phyloP scores from a whole-genome alignment of 2,888 invertebrate genomes.

The Coelopa pilipes region DNA sequence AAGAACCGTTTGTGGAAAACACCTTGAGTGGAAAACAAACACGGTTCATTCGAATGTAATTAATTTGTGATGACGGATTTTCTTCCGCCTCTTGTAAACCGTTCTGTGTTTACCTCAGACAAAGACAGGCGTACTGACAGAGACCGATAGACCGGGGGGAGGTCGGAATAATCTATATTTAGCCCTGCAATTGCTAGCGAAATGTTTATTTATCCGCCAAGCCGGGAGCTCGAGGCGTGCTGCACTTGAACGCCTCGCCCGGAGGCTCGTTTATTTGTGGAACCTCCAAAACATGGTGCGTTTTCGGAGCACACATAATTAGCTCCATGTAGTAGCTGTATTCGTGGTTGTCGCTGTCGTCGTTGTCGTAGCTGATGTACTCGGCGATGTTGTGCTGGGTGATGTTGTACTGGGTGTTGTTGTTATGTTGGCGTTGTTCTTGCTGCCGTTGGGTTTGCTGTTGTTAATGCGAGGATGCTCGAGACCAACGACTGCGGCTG shows the following conservation, averaged over 20 bases:
- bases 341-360: too few species aligned
- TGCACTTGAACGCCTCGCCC: constrained; percentile 23
- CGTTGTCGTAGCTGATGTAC: too few species aligned
- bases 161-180: constrained; percentile 21
- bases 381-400: too few species aligned
- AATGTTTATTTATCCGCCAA: constrained; percentile 31
- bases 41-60: constrained; percentile 4
- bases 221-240: constrained; percentile 15
- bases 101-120: neutral
- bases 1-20: neutral
- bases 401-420: too few species aligned
- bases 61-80: constrained; percentile 12
- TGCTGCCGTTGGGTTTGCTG: too few species aligned
- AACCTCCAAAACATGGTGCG: constrained; percentile 23
- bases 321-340: too few species aligned
- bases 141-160: neutral
- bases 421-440: too few species aligned
- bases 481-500: neutral
- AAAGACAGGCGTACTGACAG: constrained; percentile 11
- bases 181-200: constrained; percentile 14
- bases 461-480: neutral
- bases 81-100: neutral
- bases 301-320: too few species aligned
- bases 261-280: constrained; percentile 20
- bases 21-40: constrained; percentile 3